A percentile compares a stretch with the other conserved stretches of the same genome.
These are phyloP conservation scores for Sceloporus tristichus DNA, from an alignment of 2,113 vertebrate species.

Conservation along the genomic window DNA sequence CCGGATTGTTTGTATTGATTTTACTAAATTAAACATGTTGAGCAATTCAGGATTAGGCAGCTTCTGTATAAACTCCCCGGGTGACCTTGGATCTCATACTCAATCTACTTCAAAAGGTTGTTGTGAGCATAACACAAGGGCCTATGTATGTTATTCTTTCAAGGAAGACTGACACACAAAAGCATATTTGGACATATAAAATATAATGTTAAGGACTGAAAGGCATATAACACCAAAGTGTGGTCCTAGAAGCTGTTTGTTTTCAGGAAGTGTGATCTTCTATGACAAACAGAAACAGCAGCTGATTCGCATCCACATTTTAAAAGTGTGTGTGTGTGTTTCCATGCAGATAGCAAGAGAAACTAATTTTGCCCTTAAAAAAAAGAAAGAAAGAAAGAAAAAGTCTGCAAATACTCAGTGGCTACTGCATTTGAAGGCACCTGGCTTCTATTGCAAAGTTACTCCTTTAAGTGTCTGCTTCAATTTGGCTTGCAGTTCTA, in stretches of 20 bases:
- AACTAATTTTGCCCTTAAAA: slow-evolving; percentile 10
- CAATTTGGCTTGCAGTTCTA: slow-evolving; percentile 6
- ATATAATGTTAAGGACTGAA: not conserved
- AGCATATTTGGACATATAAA: not conserved
- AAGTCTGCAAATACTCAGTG: not conserved
- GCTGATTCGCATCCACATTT: not conserved
- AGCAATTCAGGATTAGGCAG: not conserved
- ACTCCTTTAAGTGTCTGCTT: slow-evolving; percentile 48
- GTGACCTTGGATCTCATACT: not conserved
- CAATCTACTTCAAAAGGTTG: not conserved
- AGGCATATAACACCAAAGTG: not conserved
- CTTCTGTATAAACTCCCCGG: not conserved
- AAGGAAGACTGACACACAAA: not conserved
- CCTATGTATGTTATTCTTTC: not conserved
- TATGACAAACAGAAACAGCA: rapidly evolving
- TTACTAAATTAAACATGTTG: not conserved
- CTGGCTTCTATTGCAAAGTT: slow-evolving; percentile 29
- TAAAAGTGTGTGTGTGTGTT: not conserved
- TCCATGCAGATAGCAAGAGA: not conserved
- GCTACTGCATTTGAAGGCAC: slow-evolving; percentile 3
- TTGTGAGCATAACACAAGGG: not conserved
- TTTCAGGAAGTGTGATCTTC: not conserved
- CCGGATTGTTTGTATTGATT: not conserved
- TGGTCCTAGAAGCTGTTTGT: not conserved
- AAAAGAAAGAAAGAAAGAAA: not conserved